These are phyloP conservation scores for Poeciliopsis occidentalis DNA, from an alignment of 2,113 vertebrate genomes.

Conservation along the genomic window DNA sequence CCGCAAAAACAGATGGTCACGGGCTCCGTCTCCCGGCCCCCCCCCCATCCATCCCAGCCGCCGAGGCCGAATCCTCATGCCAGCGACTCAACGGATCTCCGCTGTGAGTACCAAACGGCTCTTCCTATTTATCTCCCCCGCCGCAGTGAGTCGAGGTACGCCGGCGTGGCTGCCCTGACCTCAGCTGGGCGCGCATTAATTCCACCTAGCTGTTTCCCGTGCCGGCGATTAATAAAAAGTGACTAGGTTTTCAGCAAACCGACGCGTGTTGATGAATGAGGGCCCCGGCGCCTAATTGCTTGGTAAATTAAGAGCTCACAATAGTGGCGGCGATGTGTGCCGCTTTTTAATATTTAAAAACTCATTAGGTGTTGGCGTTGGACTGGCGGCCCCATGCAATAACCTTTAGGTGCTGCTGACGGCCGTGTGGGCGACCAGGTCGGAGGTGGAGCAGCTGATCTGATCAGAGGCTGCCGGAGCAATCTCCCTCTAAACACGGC, in stretches of 20 bases:
- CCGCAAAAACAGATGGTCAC: slow-evolving; percentile 79
- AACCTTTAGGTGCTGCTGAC: too few relatives aligned
- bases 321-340: slow-evolving; percentile 89
- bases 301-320: slow-evolving; percentile 98
- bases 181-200: too few relatives aligned
- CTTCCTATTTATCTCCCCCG: too few relatives aligned
- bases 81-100: slow-evolving; percentile 82
- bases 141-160: too few relatives aligned
- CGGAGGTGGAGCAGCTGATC: too few relatives aligned
- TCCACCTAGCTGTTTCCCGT: too few relatives aligned
- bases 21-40: slow-evolving; percentile 68
- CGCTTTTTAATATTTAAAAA: slow-evolving; percentile 99
- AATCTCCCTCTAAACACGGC: too few relatives aligned
- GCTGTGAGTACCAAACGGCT: slow-evolving; percentile 76
- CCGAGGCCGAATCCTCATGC: slow-evolving; percentile 72
- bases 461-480: too few relatives aligned
- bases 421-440: too few relatives aligned
- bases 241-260: slow-evolving; percentile 91
- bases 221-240: too few relatives aligned
- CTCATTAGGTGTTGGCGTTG: slow-evolving; percentile 93
- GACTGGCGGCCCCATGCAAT: slow-evolving; percentile 67
- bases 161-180: too few relatives aligned
- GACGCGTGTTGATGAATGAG: slow-evolving; percentile 98
- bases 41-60: slow-evolving; percentile 73
- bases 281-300: slow-evolving; percentile 94